Evolutionary conservation across 2,888 invertebrate species (phyloP).

Genomic region (Tupiocoris notatus): DNA sequence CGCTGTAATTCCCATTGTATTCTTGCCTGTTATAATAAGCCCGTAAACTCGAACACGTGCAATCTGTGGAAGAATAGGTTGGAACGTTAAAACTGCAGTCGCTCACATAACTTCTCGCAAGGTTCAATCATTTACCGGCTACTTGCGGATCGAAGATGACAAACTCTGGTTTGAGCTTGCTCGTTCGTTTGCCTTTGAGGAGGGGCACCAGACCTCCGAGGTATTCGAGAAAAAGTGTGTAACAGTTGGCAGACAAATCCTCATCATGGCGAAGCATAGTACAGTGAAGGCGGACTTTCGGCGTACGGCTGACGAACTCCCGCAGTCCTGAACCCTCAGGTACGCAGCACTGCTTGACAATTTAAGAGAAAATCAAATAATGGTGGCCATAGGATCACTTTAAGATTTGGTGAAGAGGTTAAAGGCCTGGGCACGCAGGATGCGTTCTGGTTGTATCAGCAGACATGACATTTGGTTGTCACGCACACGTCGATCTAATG

Average conservation of each 20-base stretch:
- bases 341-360: conserved; percentile 76
- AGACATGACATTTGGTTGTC: too few species aligned
- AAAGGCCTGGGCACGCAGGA: too few species aligned
- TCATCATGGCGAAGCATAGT: conserved; percentile 94
- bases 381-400: background rate
- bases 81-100: background rate
- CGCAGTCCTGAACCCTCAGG: conserved; percentile 84
- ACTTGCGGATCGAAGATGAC: conserved; percentile 92
- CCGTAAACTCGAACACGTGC: conserved; percentile 24
- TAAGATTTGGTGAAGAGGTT: background rate
- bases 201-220: conserved; percentile 94
- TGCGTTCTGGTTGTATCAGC: too few species aligned
- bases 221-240: conserved; percentile 90
- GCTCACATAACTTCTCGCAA: too few species aligned
- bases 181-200: conserved; percentile 90
- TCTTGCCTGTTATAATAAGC: background rate
- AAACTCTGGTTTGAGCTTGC: conserved; percentile 96
- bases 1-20: conserved; percentile 48
- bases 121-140: conserved; percentile 68
- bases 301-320: conserved; percentile 91
- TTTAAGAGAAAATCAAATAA: background rate
- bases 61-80: conserved; percentile 17
- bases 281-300: conserved; percentile 87
- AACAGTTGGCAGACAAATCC: conserved; percentile 71
- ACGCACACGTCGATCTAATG: too few species aligned